A percentile compares a stretch with the other conserved stretches of the same genome.
Evolutionary conservation across 1,140 invertebrate genomes (phyloP).

Genomic region (Lepidurus packardi): DNA sequence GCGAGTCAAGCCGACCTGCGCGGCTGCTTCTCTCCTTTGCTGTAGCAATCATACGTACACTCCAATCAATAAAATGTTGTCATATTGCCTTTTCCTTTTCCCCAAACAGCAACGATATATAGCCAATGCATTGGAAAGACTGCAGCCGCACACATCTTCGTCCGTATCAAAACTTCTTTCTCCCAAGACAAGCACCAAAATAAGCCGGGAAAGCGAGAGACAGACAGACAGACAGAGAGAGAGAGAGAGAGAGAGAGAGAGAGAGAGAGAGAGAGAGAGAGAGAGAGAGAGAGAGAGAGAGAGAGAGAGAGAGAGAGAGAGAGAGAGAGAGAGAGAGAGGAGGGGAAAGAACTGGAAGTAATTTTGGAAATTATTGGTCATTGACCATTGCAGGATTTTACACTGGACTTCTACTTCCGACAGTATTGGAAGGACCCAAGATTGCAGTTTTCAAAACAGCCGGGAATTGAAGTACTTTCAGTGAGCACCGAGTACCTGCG

Average conservation of each 20-base stretch:
- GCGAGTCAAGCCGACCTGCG: constrained; percentile 6
- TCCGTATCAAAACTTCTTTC: background rate
- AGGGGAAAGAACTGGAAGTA: constrained; percentile 40
- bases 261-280: background rate
- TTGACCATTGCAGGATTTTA: constrained; percentile 50
- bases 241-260: background rate
- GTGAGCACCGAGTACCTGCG: constrained; percentile 52
- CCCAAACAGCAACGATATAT: background rate
- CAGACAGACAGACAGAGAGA: no score
- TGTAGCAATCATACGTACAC: constrained; percentile 15
- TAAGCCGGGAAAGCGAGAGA: background rate
- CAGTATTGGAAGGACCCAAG: constrained; percentile 53
- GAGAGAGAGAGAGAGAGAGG: background rate
- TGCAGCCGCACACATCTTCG: background rate
- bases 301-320: background rate
- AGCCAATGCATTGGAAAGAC: background rate
- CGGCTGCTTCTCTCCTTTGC: background rate
- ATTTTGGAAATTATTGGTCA: constrained; percentile 39
- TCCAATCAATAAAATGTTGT: constrained; percentile 6
- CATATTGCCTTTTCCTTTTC: background rate
- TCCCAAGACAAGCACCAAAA: background rate
- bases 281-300: background rate
- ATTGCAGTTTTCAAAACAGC: constrained; percentile 47
- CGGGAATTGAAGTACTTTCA: constrained; percentile 45
- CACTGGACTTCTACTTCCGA: constrained; percentile 54